These are phyloP conservation scores for Philaethria dido DNA, from an alignment of 2,888 invertebrate species.

Conservation along the genomic window DNA sequence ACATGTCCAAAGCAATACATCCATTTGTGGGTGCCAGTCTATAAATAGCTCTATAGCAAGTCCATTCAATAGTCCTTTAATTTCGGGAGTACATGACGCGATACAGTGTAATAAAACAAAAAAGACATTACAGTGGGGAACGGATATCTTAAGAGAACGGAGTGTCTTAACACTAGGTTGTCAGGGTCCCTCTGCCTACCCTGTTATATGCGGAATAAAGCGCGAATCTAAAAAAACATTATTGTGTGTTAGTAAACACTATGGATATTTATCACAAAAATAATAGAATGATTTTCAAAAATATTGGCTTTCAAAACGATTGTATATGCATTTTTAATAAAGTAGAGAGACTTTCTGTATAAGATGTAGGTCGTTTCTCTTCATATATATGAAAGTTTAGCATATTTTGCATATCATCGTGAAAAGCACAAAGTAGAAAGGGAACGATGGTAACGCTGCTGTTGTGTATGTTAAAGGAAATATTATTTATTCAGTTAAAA, in stretches of 20 bases:
- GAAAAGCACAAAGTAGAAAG: conserved; percentile 15
- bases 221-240: no score
- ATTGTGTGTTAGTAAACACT: not conserved
- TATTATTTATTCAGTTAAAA: not conserved
- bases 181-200: no score
- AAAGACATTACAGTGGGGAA: no score
- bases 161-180: no score
- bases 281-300: not conserved
- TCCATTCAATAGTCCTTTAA: not conserved
- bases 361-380: conserved; percentile 37
- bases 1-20: no score
- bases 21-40: no score
- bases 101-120: no score
- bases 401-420: conserved; percentile 18
- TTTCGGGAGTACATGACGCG: no score
- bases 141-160: no score
- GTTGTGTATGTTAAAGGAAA: not conserved
- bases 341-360: conserved; percentile 25
- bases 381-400: conserved; percentile 45
- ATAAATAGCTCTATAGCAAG: no score
- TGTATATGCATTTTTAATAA: conserved; percentile 32
- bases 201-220: no score
- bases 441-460: not conserved
- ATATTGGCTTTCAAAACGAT: conserved; percentile 7
- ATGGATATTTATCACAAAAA: conserved; percentile 6